These are phyloP conservation scores for Plotosus lineatus DNA, from an alignment of 2,113 vertebrate species.

Conservation along the genomic window DNA sequence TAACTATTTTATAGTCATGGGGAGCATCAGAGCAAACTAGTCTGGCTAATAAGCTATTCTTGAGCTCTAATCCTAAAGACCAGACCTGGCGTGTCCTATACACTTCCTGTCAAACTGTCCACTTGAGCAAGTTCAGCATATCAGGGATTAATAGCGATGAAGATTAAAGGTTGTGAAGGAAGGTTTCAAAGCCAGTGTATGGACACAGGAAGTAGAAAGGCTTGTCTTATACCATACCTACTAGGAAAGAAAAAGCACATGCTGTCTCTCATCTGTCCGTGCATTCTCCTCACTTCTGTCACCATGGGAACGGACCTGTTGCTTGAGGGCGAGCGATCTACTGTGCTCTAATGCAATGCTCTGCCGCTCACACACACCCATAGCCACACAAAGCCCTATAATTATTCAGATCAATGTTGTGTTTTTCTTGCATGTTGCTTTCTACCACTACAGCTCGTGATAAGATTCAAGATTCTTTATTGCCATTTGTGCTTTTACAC, in stretches of 20 bases:
- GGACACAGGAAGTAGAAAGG: conserved; percentile 17
- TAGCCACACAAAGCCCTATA: background rate
- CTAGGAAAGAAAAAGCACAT: conserved; percentile 23
- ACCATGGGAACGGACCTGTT: conserved; percentile 62
- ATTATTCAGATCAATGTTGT: background rate
- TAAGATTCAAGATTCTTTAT: too few relatives aligned
- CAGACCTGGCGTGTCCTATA: conserved; percentile 64
- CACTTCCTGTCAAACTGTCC: conserved; percentile 52
- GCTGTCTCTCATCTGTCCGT: conserved; percentile 27
- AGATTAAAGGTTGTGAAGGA: conserved; percentile 17
- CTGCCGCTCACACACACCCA: background rate
- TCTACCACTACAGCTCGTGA: background rate
- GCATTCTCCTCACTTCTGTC: conserved; percentile 39
- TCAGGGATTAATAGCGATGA: conserved; percentile 37
- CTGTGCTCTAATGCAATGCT: conserved; percentile 29
- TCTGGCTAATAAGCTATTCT: conserved; percentile 70
- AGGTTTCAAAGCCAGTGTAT: background rate
- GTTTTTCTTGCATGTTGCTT: background rate
- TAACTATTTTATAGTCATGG: conserved; percentile 62
- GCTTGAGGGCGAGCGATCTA: conserved; percentile 33
- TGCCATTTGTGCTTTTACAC: too few relatives aligned
- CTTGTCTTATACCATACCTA: background rate
- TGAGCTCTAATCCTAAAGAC: conserved; percentile 67
- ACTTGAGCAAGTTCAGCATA: conserved; percentile 54
- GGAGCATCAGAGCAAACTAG: conserved; percentile 58